These are phyloP conservation scores for Heloderma charlesbogerti DNA, from an alignment of 2,113 vertebrate genomes.

Conservation along the genomic window DNA sequence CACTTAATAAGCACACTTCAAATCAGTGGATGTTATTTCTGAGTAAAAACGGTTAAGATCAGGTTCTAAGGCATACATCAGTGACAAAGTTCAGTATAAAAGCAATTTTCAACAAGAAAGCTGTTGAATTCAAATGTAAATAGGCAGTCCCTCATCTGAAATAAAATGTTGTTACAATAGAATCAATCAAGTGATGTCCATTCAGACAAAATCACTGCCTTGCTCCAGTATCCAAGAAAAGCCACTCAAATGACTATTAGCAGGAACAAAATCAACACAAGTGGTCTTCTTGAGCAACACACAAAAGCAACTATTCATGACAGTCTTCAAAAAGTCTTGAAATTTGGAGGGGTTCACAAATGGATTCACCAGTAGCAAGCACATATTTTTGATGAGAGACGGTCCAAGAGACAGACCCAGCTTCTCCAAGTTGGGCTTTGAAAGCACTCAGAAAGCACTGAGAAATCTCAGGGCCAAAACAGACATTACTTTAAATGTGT, in stretches of 20 bases:
- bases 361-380: background rate
- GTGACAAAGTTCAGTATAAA: background rate
- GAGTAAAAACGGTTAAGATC: background rate
- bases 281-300: conserved; percentile 48
- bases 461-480: background rate
- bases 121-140: background rate
- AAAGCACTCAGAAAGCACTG: background rate
- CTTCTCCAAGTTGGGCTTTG: background rate
- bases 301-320: conserved; percentile 20
- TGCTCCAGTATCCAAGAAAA: background rate
- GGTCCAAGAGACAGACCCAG: background rate
- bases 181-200: too few relatives aligned
- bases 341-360: background rate
- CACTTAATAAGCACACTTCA: background rate
- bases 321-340: conserved; percentile 10
- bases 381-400: background rate
- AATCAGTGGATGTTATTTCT: background rate
- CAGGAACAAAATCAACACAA: background rate
- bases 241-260: background rate
- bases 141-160: background rate
- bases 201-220: fast-evolving
- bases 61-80: background rate
- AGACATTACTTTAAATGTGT: too few relatives aligned
- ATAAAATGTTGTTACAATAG: background rate
- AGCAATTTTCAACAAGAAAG: background rate